Evolutionary conservation across 2,888 invertebrate genomes (phyloP).

Genomic region (Bombyx huttoni): DNA sequence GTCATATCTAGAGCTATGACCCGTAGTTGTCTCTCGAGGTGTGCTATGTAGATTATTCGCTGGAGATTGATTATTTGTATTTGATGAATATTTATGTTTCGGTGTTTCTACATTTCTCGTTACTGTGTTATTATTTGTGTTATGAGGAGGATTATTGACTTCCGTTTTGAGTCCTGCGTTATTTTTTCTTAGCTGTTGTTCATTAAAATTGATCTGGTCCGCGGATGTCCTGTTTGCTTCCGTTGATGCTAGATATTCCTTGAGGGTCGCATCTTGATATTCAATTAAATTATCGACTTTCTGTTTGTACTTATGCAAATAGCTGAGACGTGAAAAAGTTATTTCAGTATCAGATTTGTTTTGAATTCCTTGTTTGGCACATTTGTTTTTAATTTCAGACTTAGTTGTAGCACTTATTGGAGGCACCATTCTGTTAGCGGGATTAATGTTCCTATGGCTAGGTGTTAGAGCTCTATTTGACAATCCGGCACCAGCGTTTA

Average conservation of each 20-base stretch:
- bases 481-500: constrained; percentile 29
- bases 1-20: background rate
- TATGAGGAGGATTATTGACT: background rate
- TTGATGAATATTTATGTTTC: background rate
- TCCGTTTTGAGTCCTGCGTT: background rate
- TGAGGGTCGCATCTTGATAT: constrained; percentile 8
- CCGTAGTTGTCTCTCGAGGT: background rate
- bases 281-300: constrained; percentile 14
- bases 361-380: constrained; percentile 33
- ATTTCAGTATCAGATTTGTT: constrained; percentile 43
- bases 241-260: constrained; percentile 2
- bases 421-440: constrained; percentile 16
- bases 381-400: constrained; percentile 17
- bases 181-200: background rate
- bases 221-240: constrained; percentile 9
- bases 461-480: background rate
- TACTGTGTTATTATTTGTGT: background rate
- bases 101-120: background rate
- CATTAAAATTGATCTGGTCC: constrained; percentile 8
- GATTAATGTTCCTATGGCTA: constrained; percentile 18
- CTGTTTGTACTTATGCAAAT: constrained; percentile 54
- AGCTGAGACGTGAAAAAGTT: constrained; percentile 55
- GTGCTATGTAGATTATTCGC: background rate
- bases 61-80: background rate
- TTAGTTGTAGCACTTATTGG: constrained; percentile 15